Base-by-base conservation (phyloP, 2,797 vertebrate genomes). In the Neomorphus geoffroyi region DNA sequence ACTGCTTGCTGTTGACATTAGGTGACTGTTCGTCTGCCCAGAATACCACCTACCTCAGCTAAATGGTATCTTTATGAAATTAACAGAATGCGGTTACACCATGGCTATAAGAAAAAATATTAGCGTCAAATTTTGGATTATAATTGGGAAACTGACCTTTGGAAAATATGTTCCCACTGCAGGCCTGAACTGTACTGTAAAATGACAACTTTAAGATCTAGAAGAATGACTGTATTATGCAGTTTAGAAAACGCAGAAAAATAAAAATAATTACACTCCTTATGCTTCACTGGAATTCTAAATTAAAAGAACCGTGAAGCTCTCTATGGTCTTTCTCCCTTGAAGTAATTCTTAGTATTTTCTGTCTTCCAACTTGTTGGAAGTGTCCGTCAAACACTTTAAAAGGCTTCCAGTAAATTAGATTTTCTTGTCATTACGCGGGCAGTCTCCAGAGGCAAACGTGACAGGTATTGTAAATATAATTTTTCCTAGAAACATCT, bases 41-140 rank as follows among this genome's bases (percentile, higher is more conserved):
- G 97, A 97, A 97, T 97, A 92, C 97, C 97, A 98, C 97, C 98
- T 97, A 97, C 98, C 97, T 98, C 98, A 98, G 97, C 98, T 98
- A 98, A 98, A 98, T 97, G 97, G 98, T 97, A 98, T 98, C 98
- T 98, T 98, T 98, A 98, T 98, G 95, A 97, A 98, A 98, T 98
- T 95, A 97, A 93, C 93, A 97, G 96, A 97, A 97, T 84, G 79
- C 5, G 81, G 96, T 97, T 96, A 86, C 96, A 95, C 88, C 53
- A 86, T 41, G 80, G 86, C 80, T 45, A 94, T 94, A 80, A 95
- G 91, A 95, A 96, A 96, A 97, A 96, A 97, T 96, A 96, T 93
- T 89, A 96, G 90, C 53, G 66, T 97, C 96, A 96, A 94, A 94
- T 96, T 97, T 97, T 96, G 97, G 91, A 97, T 96, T 97, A 97